phyloP scores from a whole-genome alignment of 2,113 vertebrate genomes.

The Tragelaphus scriptus region DNA sequence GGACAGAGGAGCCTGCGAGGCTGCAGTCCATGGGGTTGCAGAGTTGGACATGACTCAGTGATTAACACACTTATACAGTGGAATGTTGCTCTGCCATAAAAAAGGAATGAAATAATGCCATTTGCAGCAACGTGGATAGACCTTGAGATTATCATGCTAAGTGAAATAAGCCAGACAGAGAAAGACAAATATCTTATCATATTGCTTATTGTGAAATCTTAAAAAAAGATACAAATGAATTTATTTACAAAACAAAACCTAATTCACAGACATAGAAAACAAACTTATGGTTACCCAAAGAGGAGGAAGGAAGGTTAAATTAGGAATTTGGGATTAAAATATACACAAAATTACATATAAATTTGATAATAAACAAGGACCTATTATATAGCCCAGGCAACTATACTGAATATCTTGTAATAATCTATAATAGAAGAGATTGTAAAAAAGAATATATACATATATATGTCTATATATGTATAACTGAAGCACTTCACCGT shows the following conservation, averaged over 20 bases:
- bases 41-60: not conserved
- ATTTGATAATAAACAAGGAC: not conserved
- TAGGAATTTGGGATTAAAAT: not conserved
- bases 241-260: not conserved
- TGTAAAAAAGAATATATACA: not conserved
- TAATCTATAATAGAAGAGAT: not conserved
- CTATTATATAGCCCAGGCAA: not conserved
- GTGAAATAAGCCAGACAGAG: not conserved
- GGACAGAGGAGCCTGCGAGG: not conserved
- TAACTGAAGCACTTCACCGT: not conserved
- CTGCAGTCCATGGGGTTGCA: not conserved
- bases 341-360: not conserved
- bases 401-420: not conserved
- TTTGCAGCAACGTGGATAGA: not conserved
- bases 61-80: not conserved
- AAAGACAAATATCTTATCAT: not conserved
- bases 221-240: not conserved
- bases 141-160: not conserved
- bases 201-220: not conserved
- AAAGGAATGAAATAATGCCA: not conserved
- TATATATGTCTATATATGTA: not conserved
- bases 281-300: not conserved
- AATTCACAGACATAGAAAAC: not conserved
- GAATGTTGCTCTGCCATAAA: not conserved
- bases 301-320: not conserved